Evolutionary conservation across 2,113 vertebrate genomes (phyloP).

Genomic region (Rhinopomastus cyanomelas): DNA sequence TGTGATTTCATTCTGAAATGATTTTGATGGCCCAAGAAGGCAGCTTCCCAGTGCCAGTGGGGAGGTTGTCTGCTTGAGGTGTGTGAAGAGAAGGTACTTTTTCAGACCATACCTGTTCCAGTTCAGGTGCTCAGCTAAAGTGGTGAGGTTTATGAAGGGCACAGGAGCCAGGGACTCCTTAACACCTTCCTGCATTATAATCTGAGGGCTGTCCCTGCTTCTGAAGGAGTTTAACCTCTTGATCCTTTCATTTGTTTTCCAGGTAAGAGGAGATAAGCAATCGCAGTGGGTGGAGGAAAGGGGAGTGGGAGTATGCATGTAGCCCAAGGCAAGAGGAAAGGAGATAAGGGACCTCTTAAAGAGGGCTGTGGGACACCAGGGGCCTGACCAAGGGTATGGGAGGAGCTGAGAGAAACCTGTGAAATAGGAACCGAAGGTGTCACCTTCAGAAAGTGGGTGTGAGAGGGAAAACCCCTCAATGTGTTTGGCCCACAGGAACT

Average conservation of each 20-base stretch:
- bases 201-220: not conserved
- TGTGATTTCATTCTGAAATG: not conserved
- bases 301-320: not conserved
- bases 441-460: not conserved
- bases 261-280: not conserved
- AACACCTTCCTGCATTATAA: not conserved
- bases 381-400: not conserved
- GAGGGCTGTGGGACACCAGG: not conserved
- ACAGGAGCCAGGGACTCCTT: not conserved
- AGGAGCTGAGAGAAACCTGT: not conserved
- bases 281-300: not conserved
- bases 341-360: not conserved
- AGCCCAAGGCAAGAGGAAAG: not conserved
- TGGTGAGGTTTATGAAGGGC: not conserved
- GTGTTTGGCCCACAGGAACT: not conserved
- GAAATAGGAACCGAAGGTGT: not conserved
- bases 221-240: not conserved
- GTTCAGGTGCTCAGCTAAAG: not conserved
- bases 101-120: not conserved
- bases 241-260: not conserved
- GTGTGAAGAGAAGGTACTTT: rapidly evolving
- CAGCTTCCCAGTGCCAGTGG: not conserved
- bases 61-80: not conserved
- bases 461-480: not conserved
- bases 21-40: not conserved